Evolutionary conservation across 2,888 invertebrate species (phyloP).

Genomic region (Timema podura): DNA sequence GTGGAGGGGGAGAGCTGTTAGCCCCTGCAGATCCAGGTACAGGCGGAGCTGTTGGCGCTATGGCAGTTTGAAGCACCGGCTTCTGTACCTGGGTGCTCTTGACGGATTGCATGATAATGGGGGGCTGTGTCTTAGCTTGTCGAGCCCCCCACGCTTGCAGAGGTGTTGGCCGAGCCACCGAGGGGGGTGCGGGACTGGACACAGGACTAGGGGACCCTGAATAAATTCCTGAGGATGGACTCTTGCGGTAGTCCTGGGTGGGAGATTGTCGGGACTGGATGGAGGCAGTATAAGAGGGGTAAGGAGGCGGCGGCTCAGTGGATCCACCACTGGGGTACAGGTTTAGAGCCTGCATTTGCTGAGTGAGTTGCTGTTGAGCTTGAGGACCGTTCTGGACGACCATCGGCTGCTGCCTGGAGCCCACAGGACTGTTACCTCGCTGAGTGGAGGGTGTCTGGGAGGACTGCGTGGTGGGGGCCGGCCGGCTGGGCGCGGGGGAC

Average conservation of each 20-base stretch:
- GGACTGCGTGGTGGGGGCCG: conserved; percentile 47
- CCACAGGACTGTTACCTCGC: conserved; percentile 70
- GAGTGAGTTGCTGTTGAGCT: conserved; percentile 79
- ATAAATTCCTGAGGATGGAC: conserved; percentile 82
- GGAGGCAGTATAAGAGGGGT: conserved; percentile 79
- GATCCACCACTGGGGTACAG: conserved; percentile 57
- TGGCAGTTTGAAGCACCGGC: conserved; percentile 90
- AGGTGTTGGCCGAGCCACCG: conserved; percentile 71
- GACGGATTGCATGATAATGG: conserved; percentile 95
- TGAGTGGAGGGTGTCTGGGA: conserved; percentile 44
- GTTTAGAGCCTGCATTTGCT: conserved; percentile 83
- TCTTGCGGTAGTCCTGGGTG: conserved; percentile 79
- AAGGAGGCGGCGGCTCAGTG: conserved; percentile 63
- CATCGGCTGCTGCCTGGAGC: conserved; percentile 65
- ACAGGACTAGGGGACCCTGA: conserved; percentile 80
- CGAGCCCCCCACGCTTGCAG: conserved; percentile 79
- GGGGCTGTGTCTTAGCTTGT: conserved; percentile 85
- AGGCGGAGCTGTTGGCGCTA: conserved; percentile 80
- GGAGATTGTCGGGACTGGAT: conserved; percentile 86
- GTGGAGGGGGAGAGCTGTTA: conserved; percentile 59
- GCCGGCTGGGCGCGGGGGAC: conserved; percentile 56
- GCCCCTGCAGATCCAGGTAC: conserved; percentile 39
- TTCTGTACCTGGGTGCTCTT: conserved; percentile 95
- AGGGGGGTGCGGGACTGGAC: conserved; percentile 55
- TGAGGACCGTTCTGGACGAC: conserved; percentile 77